Percentiles rank a stretch among this genome's conserved stretches.
Conservation (phyloP, 2,113 vertebrate genomes). For the Halichoerus grypus region DNA sequence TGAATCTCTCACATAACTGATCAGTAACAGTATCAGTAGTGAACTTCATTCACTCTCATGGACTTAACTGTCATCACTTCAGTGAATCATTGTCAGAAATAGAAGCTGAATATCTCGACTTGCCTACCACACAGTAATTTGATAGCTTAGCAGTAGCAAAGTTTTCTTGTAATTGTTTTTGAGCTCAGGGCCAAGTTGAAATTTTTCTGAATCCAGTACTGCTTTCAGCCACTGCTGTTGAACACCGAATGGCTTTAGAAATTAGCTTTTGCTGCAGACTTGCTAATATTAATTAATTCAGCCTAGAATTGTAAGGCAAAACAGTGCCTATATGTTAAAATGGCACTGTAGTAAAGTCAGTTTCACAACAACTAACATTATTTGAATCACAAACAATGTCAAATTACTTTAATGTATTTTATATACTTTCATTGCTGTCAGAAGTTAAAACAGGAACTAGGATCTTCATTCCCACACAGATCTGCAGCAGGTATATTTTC, state of each 20-base stretch:
- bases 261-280: conserved; percentile 58
- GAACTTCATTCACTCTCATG: neutral
- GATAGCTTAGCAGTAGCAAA: neutral
- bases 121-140: neutral
- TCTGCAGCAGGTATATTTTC: neutral
- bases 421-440: neutral
- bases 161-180: neutral
- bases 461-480: neutral
- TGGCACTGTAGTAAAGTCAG: neutral
- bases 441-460: conserved; percentile 33
- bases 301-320: conserved; percentile 32
- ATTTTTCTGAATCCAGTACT: neutral
- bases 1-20: neutral
- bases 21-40: neutral
- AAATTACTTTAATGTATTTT: conserved; percentile 27
- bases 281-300: conserved; percentile 29
- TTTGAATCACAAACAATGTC: conserved; percentile 49
- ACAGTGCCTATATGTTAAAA: neutral
- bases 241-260: conserved; percentile 10
- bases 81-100: conserved; percentile 31
- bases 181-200: neutral
- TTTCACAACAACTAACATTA: neutral
- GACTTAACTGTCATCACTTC: neutral
- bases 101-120: neutral
- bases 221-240: neutral